These are phyloP conservation scores for Hermodice carunculata DNA, from an alignment of 2,888 invertebrate species.

Conservation along the genomic window DNA sequence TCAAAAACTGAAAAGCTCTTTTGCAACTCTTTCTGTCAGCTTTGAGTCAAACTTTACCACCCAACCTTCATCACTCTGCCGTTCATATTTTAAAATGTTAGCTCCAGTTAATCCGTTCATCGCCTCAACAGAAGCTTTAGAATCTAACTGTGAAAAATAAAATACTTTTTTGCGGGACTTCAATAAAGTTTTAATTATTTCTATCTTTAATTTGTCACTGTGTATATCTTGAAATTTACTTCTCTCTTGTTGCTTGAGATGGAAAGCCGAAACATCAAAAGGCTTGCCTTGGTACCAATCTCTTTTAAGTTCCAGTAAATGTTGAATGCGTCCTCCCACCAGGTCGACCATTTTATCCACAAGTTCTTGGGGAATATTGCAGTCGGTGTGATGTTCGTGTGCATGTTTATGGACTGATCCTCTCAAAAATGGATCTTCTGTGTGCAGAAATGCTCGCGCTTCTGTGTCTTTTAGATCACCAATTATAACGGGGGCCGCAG, in stretches of 20 bases:
- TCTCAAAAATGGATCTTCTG: constrained; percentile 1
- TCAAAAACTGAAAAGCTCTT: too few relatives aligned
- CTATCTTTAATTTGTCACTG: too few relatives aligned
- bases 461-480: constrained; percentile 30
- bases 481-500: constrained; percentile 31
- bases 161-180: too few relatives aligned
- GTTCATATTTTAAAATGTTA: constrained; percentile 26
- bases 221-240: constrained; percentile 35
- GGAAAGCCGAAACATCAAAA: constrained; percentile 10
- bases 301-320: constrained; percentile 28
- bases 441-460: constrained; percentile 25
- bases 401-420: too few relatives aligned
- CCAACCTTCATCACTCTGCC: background rate
- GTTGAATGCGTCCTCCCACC: constrained; percentile 37
- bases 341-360: constrained; percentile 26
- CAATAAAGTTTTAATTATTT: too few relatives aligned
- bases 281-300: constrained; percentile 20
- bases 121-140: constrained; percentile 11
- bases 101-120: constrained; percentile 13
- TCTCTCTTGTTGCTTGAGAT: constrained; percentile 24
- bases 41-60: constrained; percentile 5
- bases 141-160: too few relatives aligned
- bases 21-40: background rate
- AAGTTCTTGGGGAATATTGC: constrained; percentile 17
- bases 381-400: too few relatives aligned